Conservation (phyloP, 2,797 vertebrate genomes). For the Tokudaia tokunoshimensis region DNA sequence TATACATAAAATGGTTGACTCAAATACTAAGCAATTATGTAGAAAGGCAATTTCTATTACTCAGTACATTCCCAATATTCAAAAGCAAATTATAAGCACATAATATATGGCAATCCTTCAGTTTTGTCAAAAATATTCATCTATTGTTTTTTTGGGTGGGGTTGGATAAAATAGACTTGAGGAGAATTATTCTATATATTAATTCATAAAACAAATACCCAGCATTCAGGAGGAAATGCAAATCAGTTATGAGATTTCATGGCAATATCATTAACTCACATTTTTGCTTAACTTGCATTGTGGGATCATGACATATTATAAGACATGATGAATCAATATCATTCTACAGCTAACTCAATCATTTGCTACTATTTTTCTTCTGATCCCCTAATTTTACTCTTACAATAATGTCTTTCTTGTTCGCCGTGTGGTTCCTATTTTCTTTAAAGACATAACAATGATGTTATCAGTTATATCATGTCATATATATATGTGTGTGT, state of each 20-base stretch:
- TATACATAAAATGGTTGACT: not conserved
- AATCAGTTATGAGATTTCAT: constrained; percentile 55
- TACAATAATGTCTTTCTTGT: not conserved
- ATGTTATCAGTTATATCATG: not conserved
- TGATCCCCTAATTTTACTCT: not conserved
- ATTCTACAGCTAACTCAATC: not conserved
- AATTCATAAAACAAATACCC: not conserved
- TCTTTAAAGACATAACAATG: not conserved
- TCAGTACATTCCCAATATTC: constrained; percentile 3
- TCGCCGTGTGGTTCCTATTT: not conserved
- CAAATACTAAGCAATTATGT: not conserved
- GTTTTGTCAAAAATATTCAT: not conserved
- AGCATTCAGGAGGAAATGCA: constrained; percentile 18
- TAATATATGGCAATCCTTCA: not conserved
- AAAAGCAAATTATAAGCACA: not conserved
- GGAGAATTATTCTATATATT: not conserved
- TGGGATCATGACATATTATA: not conserved
- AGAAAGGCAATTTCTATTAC: not conserved
- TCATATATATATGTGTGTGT: no score
- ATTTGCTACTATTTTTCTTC: not conserved
- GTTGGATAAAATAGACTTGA: not conserved
- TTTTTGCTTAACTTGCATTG: not conserved
- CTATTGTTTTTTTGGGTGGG: not conserved
- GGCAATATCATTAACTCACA: constrained; percentile 76
- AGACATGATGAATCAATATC: not conserved